Evolutionary conservation across 2,113 vertebrate species (phyloP), one percentile per base, ranked within the genome.

Genomic region (Oryzias celebensis): DNA sequence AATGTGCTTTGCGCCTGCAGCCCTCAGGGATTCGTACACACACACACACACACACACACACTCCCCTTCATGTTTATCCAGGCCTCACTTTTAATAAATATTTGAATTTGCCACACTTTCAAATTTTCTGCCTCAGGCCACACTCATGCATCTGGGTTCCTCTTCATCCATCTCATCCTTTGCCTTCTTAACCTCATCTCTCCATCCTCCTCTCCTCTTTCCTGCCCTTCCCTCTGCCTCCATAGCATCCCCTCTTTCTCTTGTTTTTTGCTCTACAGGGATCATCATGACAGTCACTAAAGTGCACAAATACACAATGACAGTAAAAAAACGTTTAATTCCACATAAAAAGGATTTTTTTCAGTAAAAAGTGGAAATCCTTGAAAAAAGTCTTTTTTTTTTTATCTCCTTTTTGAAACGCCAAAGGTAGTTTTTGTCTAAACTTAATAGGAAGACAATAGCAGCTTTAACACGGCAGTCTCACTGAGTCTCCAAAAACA

Each of bases 91-190:
- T 91, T 90, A 90, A 92, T 92, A 92, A 91, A 92, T 91, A 91
- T 92, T 90, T 90, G 90, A 90, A 91, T 92, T 91, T 90, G 82
- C 77, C 86, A 91, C 90, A 87, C 87, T 90, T 91, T 89, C 83
- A 89, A 84, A 91, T 89, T 88, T 82, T 70, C 75, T 70, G 89
- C 90, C 88, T 78, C 52, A 59, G 83, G 90, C 87, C 85, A 80
- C 75, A 68, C 66, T 79, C 65, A 78, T 68, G 71, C 90, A 92
- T 90, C 87, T 91, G 88, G 65, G 71, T 77, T 36, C 77, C 76
- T 78, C 80, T 61, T 71, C 72, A 51, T 59, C 77, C 56, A 49
- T 43, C 59, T 47, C 43, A 41, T 18, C 31, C 49, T 7, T 42
- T 22, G 15, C 58, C 18, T n/a, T 61, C 62, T 59, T 41, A 58